Percentiles rank a stretch among this genome's conserved stretches.
These are phyloP conservation scores for Pterobdella sp. DNA, from an alignment of 2,888 invertebrate species.

Conservation along the genomic window DNA sequence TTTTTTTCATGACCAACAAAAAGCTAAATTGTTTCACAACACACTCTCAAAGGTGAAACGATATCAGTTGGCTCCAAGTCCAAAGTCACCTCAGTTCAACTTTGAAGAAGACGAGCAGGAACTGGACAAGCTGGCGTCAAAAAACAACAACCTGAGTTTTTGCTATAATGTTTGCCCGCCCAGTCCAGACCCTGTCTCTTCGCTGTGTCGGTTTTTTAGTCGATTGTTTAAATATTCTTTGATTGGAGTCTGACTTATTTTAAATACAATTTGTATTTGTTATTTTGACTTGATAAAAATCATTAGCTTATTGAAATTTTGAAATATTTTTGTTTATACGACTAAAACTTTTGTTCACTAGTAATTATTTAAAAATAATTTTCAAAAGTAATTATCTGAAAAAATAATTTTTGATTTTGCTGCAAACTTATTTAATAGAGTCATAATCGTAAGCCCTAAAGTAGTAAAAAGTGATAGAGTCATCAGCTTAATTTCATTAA, in stretches of 20 bases:
- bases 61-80: too few species aligned
- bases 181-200: slow-evolving; percentile 27
- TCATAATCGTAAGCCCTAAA: too few species aligned
- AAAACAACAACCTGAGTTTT: slow-evolving; percentile 19
- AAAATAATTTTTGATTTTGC: too few species aligned
- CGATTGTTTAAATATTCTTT: neutral
- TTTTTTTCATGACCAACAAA: too few species aligned
- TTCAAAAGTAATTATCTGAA: too few species aligned
- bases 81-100: slow-evolving; percentile 7
- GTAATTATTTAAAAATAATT: too few species aligned
- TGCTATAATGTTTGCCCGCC: slow-evolving; percentile 31
- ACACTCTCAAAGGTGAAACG: too few species aligned
- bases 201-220: slow-evolving; percentile 1
- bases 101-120: slow-evolving; percentile 7
- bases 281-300: neutral
- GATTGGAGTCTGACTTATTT: neutral
- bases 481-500: too few species aligned
- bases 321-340: neutral
- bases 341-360: too few species aligned
- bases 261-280: neutral
- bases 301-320: neutral
- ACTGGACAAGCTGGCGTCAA: neutral
- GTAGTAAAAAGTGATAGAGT: too few species aligned
- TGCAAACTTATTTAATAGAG: too few species aligned
- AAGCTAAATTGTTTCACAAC: too few species aligned